Evolutionary conservation across 2,113 vertebrate genomes (phyloP), one percentile per base, ranked within the genome.

Genomic region (Gopherus evgoodei): DNA sequence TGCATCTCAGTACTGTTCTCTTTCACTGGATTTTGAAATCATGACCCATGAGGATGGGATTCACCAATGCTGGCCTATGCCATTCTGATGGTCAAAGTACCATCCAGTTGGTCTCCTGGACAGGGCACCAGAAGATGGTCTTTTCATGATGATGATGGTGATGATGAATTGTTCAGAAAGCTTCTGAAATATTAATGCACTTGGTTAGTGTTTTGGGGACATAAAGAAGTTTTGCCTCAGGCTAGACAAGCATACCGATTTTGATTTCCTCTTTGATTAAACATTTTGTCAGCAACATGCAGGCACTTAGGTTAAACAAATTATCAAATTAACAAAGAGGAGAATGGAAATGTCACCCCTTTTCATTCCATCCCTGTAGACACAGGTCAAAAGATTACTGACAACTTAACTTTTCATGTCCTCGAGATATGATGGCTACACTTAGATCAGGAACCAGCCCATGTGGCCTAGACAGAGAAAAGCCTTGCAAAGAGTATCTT

Each of bases 201-300:
- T 16, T 62, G 54, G 65, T 82, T 79, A 57, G 49, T 72, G 54
- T 89, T 90, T 82, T 89, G 59, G 83, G 76, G 87, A 81, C 35
- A 81, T 75, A 84, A 53, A 75, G 54, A 27, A 75, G 8, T 25
- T 27, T 93, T 94, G 57, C 85, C 80, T 88, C 27, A 49, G 57
- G 90, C 76, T 88, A 88, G 76, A 94, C 59, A 81, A 86, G 62
- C 90, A 95, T 50, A 49, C 6, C 69, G 81, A 72, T 83, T 93
- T 91, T 91, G 80, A 94, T 95, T 96, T 93, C 52, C 62, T n/a
- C 65, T 72, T 72, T 76, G 56, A 84, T 91, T 81, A 92, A 91
- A 62, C 79, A 76, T 50, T 50, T 76, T 49, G 59, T 86, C 69
- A 6, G 6, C 81, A 72, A 86, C 24, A 10, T 59, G 82, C 81